Evolutionary conservation across 2,797 vertebrate genomes (phyloP), one percentile per base, ranked within the genome.

Genomic region (Vireo griseus): DNA sequence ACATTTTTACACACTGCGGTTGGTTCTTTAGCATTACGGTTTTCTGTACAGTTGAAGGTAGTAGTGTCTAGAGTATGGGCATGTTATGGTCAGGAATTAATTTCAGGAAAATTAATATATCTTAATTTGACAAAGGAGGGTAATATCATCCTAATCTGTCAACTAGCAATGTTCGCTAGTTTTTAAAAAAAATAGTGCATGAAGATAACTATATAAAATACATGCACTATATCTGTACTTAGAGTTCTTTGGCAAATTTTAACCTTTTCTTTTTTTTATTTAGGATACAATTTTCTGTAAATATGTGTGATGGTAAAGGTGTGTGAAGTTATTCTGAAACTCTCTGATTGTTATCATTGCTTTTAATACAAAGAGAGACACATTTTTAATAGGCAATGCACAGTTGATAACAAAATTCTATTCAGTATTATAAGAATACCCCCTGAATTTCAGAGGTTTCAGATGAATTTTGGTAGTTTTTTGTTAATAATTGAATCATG

Each of bases 211-310:
- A 3, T 11, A 31, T 59, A 16, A 65, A 57, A 50, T 22, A 3
- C 21, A 19, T 39, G 19, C 1, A 0, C 18, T 66, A 0, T 51
- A 1, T 17, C 40, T 72, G 22, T 71, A 19, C 3, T 55, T 42
- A 17, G 7, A 44, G 22, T 26, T 67, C 13, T 52, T 15, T 33
- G 28, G 13, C 20, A 72, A 25, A 48, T 71, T 85, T 68, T 57
- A 42, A 42, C 42, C 21, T 1, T n/a, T 24, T 9, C 28, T 75
- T 68, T 55, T 5, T 62, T 69, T 57, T 10, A 61, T 61, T 39
- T 63, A 44, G 31, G 54, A 39, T 26, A n/a, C 1, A 33, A 4
- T 37, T 91, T 63, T 44, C 6, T 58, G 3, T 35, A n/a, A 52
- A 45, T 52, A 10, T 31, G 3, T 72, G 17, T 65, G 51, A 10